A percentile compares a stretch with the other conserved stretches of the same genome.
Evolutionary conservation across 2,888 invertebrate genomes (phyloP).

Genomic region (Lacanobia wlatinum): DNA sequence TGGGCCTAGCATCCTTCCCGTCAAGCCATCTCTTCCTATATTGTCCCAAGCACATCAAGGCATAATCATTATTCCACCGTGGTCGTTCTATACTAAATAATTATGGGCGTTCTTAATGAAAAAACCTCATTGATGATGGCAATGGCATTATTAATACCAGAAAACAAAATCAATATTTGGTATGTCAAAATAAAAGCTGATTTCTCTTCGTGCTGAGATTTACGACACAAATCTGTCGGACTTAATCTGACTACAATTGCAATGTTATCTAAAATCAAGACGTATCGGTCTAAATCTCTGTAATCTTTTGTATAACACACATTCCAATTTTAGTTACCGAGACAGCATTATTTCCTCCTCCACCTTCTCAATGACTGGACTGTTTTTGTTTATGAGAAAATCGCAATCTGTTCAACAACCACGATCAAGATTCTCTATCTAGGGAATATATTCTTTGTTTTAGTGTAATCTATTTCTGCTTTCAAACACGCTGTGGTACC

Average conservation of each 20-base stretch:
- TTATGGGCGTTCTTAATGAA: neutral
- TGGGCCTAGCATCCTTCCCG: neutral
- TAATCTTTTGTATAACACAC: conserved; percentile 16
- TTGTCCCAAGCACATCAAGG: too few relatives aligned
- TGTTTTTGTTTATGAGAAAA: conserved; percentile 1
- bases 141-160: neutral
- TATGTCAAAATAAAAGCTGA: neutral
- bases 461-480: neutral
- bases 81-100: neutral
- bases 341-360: neutral
- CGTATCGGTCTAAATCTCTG: conserved; percentile 37
- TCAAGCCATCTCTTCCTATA: neutral
- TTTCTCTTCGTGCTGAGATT: neutral
- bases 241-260: conserved; percentile 20
- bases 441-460: too few relatives aligned
- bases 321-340: conserved; percentile 13
- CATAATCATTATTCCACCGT: neutral
- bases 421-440: neutral
- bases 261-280: conserved; percentile 39
- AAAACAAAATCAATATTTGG: neutral
- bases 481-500: too few relatives aligned
- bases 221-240: neutral
- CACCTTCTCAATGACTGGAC: neutral
- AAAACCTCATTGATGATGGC: neutral
- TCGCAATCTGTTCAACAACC: neutral